Base-by-base conservation (phyloP, 2,888 invertebrate species). In the Brachypalpus laphriformis region DNA sequence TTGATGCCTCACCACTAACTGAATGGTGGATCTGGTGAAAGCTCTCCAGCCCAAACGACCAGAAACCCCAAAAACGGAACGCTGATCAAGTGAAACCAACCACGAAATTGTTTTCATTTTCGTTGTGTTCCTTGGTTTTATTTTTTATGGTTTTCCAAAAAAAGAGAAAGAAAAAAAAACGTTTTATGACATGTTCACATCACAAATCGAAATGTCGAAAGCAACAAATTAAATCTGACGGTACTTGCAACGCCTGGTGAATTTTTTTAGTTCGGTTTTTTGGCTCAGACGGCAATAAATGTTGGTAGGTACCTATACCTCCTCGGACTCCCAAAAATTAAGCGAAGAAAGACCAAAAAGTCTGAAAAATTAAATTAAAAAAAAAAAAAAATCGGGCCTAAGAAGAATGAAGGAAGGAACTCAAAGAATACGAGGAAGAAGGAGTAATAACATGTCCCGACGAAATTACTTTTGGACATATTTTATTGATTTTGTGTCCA, bases 391-490 rank as follows among this genome's bases (percentile, higher is more conserved):
- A 61, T n/a, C n/a, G n/a, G n/a, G n/a, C n/a, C n/a, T n/a, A 83
- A 31, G 25, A 31, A 34, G 8, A 42, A 40, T 25, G 40, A 25
- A 45, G 47, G 57, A 45, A 31, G 20, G 56, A 57, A 28, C 8
- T 1, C 8, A 7, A 31, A 18, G 74, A 49, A 68, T 68, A 77
- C 75, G 51, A 70, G 45, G 75, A 80, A 80, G 66, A 85, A 81
- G 81, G 75, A 81, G 85, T 85, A 85, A 85, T 85, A 81, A 85
- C 81, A 85, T 85, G 81, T 85, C 85, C 85, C 81, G 76, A 45
- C 66, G 72, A 86, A 86, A 86, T 86, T 86, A 82, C 86, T 86
- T 86, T 86, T 86, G 86, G 86, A 86, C 81, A 86, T 77, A 82
- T 86, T 86, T 86, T 86, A 86, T 86, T 86, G 86, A 82, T 86